A percentile compares a stretch with the other conserved stretches of the same genome.
phyloP scores from a whole-genome alignment of 2,113 vertebrate species.

The Sardina pilchardus region DNA sequence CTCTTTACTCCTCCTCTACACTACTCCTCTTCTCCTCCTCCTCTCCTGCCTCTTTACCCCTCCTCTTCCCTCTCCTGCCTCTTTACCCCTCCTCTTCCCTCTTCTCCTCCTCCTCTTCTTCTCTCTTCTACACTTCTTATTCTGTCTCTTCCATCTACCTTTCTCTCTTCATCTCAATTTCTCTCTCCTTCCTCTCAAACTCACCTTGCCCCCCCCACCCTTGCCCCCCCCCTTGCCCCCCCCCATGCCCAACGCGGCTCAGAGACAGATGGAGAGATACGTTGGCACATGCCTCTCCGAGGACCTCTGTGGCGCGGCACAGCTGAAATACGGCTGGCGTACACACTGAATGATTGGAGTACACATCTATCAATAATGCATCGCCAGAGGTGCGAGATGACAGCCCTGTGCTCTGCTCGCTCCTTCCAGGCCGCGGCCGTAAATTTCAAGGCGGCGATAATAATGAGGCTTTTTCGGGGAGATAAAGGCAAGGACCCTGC shows the following conservation, averaged over 20 bases:
- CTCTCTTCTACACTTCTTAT: background rate
- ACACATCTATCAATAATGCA: constrained; percentile 74
- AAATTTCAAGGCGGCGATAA: constrained; percentile 73
- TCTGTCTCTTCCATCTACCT: too few species aligned
- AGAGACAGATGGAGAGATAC: background rate
- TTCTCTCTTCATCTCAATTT: too few species aligned
- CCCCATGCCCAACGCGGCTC: background rate
- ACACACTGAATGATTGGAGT: constrained; percentile 66
- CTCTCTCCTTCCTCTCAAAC: background rate
- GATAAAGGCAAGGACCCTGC: constrained; percentile 74
- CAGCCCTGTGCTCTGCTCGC: constrained; percentile 65
- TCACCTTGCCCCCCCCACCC: background rate
- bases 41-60: too few species aligned
- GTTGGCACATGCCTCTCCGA: background rate
- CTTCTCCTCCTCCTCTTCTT: background rate
- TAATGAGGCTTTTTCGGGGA: constrained; percentile 74
- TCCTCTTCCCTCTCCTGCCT: too few species aligned
- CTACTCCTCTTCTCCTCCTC: too few species aligned
- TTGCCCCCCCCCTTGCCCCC: background rate
- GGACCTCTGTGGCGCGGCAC: constrained; percentile 52
- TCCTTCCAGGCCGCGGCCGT: constrained; percentile 69
- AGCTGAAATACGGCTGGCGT: constrained; percentile 62
- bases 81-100: too few species aligned
- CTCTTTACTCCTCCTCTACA: too few species aligned
- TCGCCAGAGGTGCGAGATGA: constrained; percentile 72